Evolutionary conservation across 2,113 vertebrate genomes (phyloP).

Genomic region (Aramus guarauna): DNA sequence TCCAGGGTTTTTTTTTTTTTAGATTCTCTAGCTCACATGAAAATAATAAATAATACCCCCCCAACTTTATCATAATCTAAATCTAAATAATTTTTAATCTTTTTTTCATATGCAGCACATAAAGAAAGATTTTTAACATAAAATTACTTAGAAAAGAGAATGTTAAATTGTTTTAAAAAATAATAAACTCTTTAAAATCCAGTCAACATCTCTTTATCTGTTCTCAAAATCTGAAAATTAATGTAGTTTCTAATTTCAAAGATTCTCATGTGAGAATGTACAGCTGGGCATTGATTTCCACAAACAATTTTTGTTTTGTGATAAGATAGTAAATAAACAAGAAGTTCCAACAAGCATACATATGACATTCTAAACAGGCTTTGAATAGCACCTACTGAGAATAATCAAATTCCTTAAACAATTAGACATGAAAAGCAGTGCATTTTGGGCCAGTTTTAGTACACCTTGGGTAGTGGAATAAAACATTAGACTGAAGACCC

Average conservation of each 20-base stretch:
- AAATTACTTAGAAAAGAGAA: neutral
- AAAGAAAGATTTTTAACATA: neutral
- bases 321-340: slow-evolving; percentile 8
- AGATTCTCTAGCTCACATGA: neutral
- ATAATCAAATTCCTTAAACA: neutral
- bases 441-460: neutral
- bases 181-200: neutral
- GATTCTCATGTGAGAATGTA: neutral
- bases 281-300: neutral
- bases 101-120: neutral
- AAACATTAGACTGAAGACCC: slow-evolving; percentile 17
- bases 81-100: neutral
- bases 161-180: neutral
- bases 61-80: neutral
- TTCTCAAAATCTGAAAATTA: neutral
- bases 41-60: neutral
- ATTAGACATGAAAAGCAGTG: neutral
- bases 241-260: neutral
- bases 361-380: neutral
- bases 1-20: neutral
- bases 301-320: neutral
- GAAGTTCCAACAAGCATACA: neutral
- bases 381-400: neutral
- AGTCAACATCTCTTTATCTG: neutral
- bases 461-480: neutral